Base-by-base conservation (phyloP, 2,888 invertebrate species). In the Tuta absoluta region DNA sequence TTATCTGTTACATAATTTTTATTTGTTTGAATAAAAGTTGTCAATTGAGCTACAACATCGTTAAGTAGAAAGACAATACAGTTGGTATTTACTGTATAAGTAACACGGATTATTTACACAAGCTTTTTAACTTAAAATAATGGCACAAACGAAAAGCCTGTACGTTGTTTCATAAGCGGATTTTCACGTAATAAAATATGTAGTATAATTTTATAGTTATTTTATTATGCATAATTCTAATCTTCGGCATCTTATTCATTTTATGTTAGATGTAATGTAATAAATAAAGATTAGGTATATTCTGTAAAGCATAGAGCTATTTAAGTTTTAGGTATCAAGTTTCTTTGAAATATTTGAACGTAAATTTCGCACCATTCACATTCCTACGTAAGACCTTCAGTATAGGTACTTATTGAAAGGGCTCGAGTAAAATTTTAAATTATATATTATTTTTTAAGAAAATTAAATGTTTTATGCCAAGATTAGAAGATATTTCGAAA, bases 1-100 rank as follows among this genome's bases (percentile, higher is more conserved):
- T 33, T 84, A 76, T 73, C 59, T 70, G 65, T 82, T 78, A 81
- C 77, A 75, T 75, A 81, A 82, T 53, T 67, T 61, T 24, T 61
- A 49, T 45, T 10, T 41, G 24, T 60, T 2, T 45, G 45, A 2
- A 23, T 60, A 23, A n/a, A n/a, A 23, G 8, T 33, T 10, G 7
- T 4, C 33, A 10, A 7, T 33, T 33, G 33, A 33, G 33, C 33
- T 33, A n/a, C n/a, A n/a, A n/a, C n/a, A n/a, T n/a, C n/a, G n/a
- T n/a, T n/a, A n/a, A n/a, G n/a, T n/a, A n/a, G n/a, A n/a, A n/a
- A n/a, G n/a, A n/a, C n/a, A n/a, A 33, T 33, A 8, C 8, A 33
- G 33, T 33, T 33, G 8, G 4, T 33, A 33, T 33, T 7, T 33
- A 10, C 10, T 33, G 33, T 33, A 10, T 33, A 4, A 1, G 28